phyloP scores from a whole-genome alignment of 1,140 invertebrate genomes.

The Drosophila bocki region DNA sequence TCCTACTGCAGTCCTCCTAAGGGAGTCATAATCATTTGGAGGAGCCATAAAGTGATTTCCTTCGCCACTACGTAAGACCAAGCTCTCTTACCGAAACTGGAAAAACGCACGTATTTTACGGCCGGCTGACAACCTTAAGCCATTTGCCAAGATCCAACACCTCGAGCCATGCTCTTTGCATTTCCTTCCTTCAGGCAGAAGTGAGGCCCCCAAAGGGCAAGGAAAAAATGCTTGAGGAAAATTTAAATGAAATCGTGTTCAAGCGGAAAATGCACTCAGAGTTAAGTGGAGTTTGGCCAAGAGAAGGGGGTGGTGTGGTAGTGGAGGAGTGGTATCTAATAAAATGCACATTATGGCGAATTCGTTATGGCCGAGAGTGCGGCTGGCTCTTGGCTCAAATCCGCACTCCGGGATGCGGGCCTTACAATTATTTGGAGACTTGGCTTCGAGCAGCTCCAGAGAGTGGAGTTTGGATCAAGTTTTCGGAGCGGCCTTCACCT shows the following conservation, averaged over 20 bases:
- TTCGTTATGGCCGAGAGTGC: slow-evolving; percentile 67
- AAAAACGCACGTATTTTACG: slow-evolving; percentile 32
- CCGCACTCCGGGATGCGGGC: slow-evolving; percentile 36
- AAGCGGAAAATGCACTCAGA: slow-evolving; percentile 75
- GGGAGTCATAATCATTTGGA: slow-evolving; percentile 4
- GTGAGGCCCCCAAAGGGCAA: slow-evolving; percentile 61
- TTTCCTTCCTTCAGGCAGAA: slow-evolving; percentile 57
- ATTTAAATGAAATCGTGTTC: slow-evolving; percentile 79
- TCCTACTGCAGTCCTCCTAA: background rate
- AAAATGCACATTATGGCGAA: slow-evolving; percentile 78
- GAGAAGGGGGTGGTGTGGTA: background rate
- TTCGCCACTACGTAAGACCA: background rate
- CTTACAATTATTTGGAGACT: slow-evolving; percentile 57
- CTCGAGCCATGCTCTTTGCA: slow-evolving; percentile 35
- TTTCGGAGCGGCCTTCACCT: slow-evolving; percentile 52
- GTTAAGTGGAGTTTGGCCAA: slow-evolving; percentile 35
- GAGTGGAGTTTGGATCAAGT: slow-evolving; percentile 29
- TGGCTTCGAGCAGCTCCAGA: slow-evolving; percentile 21
- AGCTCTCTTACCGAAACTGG: slow-evolving; percentile 1
- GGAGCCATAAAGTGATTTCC: background rate
- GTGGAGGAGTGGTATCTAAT: slow-evolving; percentile 54
- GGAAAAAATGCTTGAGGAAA: slow-evolving; percentile 58
- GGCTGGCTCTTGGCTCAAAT: slow-evolving; percentile 29
- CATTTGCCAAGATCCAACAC: slow-evolving; percentile 60
- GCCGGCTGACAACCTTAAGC: slow-evolving; percentile 47